Evolutionary conservation across 2,888 invertebrate genomes (phyloP).

Genomic region (Adelphocoris suturalis): DNA sequence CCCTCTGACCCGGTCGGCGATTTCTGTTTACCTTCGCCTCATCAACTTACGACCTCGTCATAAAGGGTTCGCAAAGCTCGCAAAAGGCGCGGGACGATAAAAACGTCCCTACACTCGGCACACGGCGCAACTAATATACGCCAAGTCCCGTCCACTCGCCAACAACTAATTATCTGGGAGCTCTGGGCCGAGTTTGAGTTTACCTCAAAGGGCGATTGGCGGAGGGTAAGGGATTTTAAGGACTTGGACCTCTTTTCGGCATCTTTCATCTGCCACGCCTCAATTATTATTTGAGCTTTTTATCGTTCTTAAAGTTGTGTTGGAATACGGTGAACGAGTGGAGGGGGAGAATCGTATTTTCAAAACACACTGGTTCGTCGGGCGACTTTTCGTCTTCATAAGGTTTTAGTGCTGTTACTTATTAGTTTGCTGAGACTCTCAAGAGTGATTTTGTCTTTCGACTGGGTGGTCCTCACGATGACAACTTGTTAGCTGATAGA

Average conservation of each 20-base stretch:
- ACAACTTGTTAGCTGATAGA: too few relatives aligned
- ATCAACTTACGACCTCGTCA: constrained; percentile 25
- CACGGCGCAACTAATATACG: background rate
- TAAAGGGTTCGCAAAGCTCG: background rate
- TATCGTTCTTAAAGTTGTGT: background rate
- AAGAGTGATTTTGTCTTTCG: background rate
- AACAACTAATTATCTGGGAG: background rate
- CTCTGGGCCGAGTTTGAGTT: background rate
- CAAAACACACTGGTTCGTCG: background rate
- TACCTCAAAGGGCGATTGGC: background rate
- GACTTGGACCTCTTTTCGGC: background rate
- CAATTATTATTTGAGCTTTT: constrained; percentile 9
- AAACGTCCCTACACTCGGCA: background rate
- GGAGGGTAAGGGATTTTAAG: background rate
- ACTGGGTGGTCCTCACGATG: background rate
- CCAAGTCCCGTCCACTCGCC: background rate
- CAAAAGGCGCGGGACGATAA: background rate
- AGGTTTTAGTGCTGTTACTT: background rate
- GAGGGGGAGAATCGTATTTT: background rate
- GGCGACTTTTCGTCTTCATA: background rate
- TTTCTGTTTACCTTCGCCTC: constrained; percentile 31
- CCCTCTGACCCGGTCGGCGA: background rate
- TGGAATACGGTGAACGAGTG: background rate
- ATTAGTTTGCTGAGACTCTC: background rate
- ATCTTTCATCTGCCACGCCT: constrained; percentile 19